Conservation (phyloP, 1,140 invertebrate genomes). For the Lordiphosa clarofinis region DNA sequence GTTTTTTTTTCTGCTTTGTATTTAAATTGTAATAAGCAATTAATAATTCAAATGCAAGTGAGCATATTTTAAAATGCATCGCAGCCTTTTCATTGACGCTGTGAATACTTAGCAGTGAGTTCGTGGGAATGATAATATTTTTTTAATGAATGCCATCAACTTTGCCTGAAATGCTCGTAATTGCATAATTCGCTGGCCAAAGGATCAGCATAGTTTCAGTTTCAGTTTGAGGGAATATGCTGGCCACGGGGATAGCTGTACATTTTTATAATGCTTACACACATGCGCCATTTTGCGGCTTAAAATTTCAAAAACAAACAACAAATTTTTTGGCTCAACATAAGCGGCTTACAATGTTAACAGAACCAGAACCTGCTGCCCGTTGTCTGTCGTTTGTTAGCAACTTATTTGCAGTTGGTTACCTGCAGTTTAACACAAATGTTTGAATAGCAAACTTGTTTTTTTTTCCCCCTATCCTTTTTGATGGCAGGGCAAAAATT, state of each 20-base stretch:
- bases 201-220: constrained; percentile 41
- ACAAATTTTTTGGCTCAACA: constrained; percentile 54
- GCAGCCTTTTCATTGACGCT: constrained; percentile 30
- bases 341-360: constrained; percentile 76
- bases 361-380: constrained; percentile 5
- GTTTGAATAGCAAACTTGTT: constrained; percentile 60
- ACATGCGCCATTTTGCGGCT: constrained; percentile 70
- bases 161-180: constrained; percentile 35
- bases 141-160: constrained; percentile 70
- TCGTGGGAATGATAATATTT: constrained; percentile 68
- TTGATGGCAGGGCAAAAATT: constrained; percentile 13
- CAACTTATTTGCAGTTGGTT: constrained; percentile 70
- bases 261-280: constrained; percentile 58
- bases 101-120: constrained; percentile 50
- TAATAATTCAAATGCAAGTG: constrained; percentile 67
- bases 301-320: constrained; percentile 67
- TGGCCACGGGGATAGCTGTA: constrained; percentile 29
- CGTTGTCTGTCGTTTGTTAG: constrained; percentile 36
- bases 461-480: constrained; percentile 17
- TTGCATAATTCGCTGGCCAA: constrained; percentile 24
- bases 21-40: constrained; percentile 59
- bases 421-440: constrained; percentile 69
- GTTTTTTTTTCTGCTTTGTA: no score
- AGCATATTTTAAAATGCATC: constrained; percentile 61
- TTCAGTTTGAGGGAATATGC: constrained; percentile 20